These are phyloP conservation scores for Nannobrachium achirus DNA, from an alignment of 2,113 vertebrate species.

Conservation along the genomic window DNA sequence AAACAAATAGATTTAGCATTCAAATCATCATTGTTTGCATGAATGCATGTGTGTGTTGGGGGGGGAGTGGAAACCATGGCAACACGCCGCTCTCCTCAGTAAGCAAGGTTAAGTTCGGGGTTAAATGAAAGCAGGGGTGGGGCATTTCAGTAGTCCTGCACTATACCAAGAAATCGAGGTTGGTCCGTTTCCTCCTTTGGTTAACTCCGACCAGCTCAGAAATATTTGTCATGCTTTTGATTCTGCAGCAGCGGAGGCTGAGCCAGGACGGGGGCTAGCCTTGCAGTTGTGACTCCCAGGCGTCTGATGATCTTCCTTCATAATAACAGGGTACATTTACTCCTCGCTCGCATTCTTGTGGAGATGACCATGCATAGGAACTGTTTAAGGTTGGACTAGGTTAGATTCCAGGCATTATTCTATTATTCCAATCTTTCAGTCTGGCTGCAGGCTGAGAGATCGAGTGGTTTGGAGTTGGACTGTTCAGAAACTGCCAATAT, in stretches of 20 bases:
- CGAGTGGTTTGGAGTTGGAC: slow-evolving; percentile 13
- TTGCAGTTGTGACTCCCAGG: slow-evolving; percentile 44
- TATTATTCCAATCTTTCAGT: slow-evolving; percentile 39
- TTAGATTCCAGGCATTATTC: slow-evolving; percentile 57
- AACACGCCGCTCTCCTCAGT: not conserved
- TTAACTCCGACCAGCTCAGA: slow-evolving; percentile 49
- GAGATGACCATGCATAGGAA: slow-evolving; percentile 42
- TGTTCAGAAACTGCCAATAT: not conserved
- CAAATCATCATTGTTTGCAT: slow-evolving; percentile 34
- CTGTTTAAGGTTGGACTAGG: not conserved
- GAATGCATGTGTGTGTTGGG: not conserved
- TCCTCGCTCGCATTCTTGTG: slow-evolving; percentile 68
- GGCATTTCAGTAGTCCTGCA: not conserved
- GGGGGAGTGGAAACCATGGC: not conserved
- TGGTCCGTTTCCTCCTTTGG: slow-evolving; percentile 55
- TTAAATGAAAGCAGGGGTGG: not conserved
- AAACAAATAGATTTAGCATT: slow-evolving; percentile 23
- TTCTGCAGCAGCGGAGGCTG: slow-evolving; percentile 44
- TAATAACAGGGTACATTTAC: slow-evolving; percentile 52
- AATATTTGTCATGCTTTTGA: slow-evolving; percentile 68
- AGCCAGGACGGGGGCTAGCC: slow-evolving; percentile 43
- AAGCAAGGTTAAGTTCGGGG: not conserved
- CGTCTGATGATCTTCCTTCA: slow-evolving; percentile 43
- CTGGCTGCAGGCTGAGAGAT: slow-evolving; percentile 15
- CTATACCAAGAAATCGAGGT: slow-evolving; percentile 27